Evolutionary conservation across 2,888 invertebrate genomes (phyloP).

Genomic region (Acleris sparsana): DNA sequence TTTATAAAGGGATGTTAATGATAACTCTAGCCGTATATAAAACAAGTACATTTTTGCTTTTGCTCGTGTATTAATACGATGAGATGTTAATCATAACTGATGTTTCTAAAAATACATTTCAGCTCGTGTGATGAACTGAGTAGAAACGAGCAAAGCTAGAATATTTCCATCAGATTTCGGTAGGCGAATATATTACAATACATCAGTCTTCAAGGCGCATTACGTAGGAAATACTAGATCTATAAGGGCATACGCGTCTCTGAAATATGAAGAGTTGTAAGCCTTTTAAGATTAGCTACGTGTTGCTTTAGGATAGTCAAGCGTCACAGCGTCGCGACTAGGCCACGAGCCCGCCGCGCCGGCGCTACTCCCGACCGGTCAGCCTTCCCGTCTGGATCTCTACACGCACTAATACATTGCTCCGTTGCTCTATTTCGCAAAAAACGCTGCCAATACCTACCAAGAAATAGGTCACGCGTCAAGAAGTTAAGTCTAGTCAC

Average conservation of each 20-base stretch:
- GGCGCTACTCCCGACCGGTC: conserved; percentile 39
- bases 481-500: neutral
- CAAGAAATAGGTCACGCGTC: neutral
- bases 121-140: neutral
- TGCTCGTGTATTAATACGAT: neutral
- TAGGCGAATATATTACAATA: conserved; percentile 24
- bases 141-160: conserved; percentile 2
- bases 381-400: conserved; percentile 27
- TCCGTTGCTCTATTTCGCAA: conserved; percentile 24
- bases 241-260: neutral
- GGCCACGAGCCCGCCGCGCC: conserved; percentile 50
- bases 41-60: neutral
- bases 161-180: conserved; percentile 9
- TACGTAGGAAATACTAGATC: neutral
- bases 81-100: too few species aligned
- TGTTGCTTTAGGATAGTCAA: conserved; percentile 48
- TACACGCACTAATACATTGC: conserved; percentile 34
- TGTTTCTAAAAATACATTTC: neutral
- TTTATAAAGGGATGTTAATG: too few species aligned
- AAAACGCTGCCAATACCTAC: conserved; percentile 27
- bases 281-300: neutral
- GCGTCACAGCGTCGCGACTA: conserved; percentile 57
- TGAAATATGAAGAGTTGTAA: neutral
- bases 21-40: neutral
- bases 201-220: conserved; percentile 7